A percentile compares a stretch with the other conserved stretches of the same genome.
Conservation (phyloP, 2,113 vertebrate genomes). For the Odobenus rosmarus region DNA sequence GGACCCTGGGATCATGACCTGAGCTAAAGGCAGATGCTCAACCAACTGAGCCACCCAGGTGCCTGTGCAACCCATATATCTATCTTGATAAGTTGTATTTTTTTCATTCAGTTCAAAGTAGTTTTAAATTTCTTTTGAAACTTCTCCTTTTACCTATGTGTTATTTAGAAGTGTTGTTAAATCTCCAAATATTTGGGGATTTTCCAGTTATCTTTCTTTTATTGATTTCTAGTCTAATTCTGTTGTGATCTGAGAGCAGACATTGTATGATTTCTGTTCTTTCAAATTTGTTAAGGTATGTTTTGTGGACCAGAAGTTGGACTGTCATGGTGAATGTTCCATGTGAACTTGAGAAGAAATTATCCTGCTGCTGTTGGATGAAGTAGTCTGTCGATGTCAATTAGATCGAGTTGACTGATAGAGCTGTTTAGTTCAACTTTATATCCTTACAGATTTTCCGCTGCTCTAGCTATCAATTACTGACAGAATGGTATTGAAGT, state of each 20-base stretch:
- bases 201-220: background rate
- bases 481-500: background rate
- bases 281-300: background rate
- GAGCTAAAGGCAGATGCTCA: no score
- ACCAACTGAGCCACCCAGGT: no score
- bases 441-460: background rate
- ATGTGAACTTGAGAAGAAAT: background rate
- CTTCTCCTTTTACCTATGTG: background rate
- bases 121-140: background rate
- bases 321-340: background rate
- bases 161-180: conserved; percentile 22
- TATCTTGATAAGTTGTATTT: background rate
- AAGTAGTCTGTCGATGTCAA: background rate
- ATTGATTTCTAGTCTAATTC: conserved; percentile 8
- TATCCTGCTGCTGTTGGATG: background rate
- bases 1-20: no score
- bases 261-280: background rate
- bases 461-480: background rate
- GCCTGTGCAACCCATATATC: background rate
- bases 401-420: background rate
- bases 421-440: background rate
- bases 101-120: conserved; percentile 18
- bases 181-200: background rate
- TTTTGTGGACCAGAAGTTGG: background rate
- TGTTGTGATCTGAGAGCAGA: background rate